Percentiles rank a stretch among this genome's conserved stretches.
Evolutionary conservation across 2,797 vertebrate genomes (phyloP).

Genomic region (Oreochromis grahami): DNA sequence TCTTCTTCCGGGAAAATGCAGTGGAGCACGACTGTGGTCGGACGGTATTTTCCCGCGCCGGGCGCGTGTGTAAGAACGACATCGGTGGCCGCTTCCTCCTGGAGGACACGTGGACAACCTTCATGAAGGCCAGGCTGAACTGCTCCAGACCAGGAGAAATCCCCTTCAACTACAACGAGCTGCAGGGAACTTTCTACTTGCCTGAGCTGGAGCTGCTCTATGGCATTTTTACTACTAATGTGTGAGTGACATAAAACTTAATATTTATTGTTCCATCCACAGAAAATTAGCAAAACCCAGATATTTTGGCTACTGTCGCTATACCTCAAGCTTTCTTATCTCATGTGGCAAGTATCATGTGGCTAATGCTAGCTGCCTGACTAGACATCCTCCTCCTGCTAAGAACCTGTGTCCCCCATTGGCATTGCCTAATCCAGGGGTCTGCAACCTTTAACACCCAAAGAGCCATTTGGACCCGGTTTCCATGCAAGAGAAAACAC

Average conservation of each 20-base stretch:
- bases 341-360: not conserved
- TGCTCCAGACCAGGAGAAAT: constrained; percentile 95
- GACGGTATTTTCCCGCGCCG: constrained; percentile 91
- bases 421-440: no score
- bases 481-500: no score
- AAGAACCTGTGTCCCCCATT: not conserved
- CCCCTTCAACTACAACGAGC: constrained; percentile 94
- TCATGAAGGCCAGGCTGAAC: constrained; percentile 96
- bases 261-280: not conserved
- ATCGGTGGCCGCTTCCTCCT: constrained; percentile 93
- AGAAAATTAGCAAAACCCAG: not conserved
- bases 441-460: no score
- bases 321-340: not conserved
- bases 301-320: not conserved
- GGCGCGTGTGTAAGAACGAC: constrained; percentile 94
- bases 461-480: no score
- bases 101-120: constrained; percentile 98
- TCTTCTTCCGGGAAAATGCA: constrained; percentile 96
- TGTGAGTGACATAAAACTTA: constrained; percentile 75
- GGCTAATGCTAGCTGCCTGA: not conserved
- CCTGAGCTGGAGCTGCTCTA: constrained; percentile 94
- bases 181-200: constrained; percentile 94
- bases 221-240: constrained; percentile 96
- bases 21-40: constrained; percentile 96
- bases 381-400: not conserved